These are phyloP conservation scores for Hippocampus guttulatus DNA, from an alignment of 2,113 vertebrate genomes.

Conservation along the genomic window DNA sequence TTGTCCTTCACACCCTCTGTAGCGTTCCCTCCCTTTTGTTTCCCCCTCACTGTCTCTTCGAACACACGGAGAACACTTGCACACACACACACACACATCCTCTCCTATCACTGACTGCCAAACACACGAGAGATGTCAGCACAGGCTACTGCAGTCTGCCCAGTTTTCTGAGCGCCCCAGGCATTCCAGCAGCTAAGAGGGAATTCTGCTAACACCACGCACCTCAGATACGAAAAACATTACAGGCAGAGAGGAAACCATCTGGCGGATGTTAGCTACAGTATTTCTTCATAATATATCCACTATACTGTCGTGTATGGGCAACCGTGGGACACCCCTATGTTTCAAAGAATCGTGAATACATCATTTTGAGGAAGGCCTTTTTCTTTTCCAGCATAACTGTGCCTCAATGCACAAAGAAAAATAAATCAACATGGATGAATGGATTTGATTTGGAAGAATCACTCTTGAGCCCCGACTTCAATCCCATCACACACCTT, in stretches of 20 bases:
- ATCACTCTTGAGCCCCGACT: neutral
- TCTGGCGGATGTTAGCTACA: neutral
- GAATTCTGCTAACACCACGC: constrained; percentile 38
- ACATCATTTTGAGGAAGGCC: neutral
- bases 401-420: neutral
- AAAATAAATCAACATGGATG: neutral
- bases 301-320: neutral
- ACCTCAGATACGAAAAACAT: constrained; percentile 10
- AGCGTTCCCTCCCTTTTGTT: constrained; percentile 6
- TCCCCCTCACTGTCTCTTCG: constrained; percentile 13
- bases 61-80: neutral
- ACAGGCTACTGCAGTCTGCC: constrained; percentile 16
- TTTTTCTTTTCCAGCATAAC: neutral
- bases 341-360: neutral
- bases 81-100: neutral
- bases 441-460: neutral
- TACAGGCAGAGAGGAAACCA: constrained; percentile 13
- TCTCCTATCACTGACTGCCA: constrained; percentile 10
- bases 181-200: constrained; percentile 43
- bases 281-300: neutral
- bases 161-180: constrained; percentile 37
- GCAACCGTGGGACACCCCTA: neutral
- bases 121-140: constrained; percentile 45
- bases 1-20: constrained; percentile 14
- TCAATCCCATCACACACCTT: neutral